Base-by-base conservation (phyloP, 2,797 vertebrate species). In the Ctenopoma multispine region DNA sequence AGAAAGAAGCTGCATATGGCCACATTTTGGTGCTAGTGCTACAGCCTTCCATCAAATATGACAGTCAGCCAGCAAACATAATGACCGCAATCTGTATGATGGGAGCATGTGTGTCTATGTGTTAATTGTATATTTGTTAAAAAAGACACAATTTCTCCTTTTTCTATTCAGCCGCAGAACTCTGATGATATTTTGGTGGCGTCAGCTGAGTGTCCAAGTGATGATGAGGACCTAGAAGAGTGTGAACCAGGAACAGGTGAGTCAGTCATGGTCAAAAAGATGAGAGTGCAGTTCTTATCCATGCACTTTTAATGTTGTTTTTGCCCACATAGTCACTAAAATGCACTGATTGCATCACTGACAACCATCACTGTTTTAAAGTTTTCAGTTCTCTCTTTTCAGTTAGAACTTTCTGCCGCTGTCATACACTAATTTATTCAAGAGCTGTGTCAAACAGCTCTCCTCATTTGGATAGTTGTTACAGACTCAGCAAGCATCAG, bases 191-290 rank as follows among this genome's bases (percentile, higher is more conserved):
- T 98, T 80, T 90, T 98, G 86, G 97, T 98, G 85, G 96, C 97
- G 1, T 98, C 97, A 0, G 97, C 97, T 0, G 97, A 98, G 92
- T 98, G 97, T 87, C 97, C 97, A 7, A 97, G 96, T 10, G 97
- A 98, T 34, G 97, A 98, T 9, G 97, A 98, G 80, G 97, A 98
- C 91, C 92, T 98, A 82, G 96, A 97, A 87, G 97, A 98, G 90
- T 98, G 97, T 85, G 97, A 98, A 70, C 96, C 96, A 3, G 97
- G 96, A 91, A 97, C 97, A 92, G 97, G 97, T 98, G 95, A 94
- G 97, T 95, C 75, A 83, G 23, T 47, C 49, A 1, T 43, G 57
- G 27, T 38, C 29, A 66, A 58, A 17, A 69, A 12, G 15, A 62
- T 14, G 15, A 48, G 46, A 46, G 24, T 24, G 43, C 24, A 29